Evolutionary conservation across 1,140 invertebrate genomes (phyloP), one percentile per base, ranked within the genome.

Genomic region (Frieseomelitta varia): DNA sequence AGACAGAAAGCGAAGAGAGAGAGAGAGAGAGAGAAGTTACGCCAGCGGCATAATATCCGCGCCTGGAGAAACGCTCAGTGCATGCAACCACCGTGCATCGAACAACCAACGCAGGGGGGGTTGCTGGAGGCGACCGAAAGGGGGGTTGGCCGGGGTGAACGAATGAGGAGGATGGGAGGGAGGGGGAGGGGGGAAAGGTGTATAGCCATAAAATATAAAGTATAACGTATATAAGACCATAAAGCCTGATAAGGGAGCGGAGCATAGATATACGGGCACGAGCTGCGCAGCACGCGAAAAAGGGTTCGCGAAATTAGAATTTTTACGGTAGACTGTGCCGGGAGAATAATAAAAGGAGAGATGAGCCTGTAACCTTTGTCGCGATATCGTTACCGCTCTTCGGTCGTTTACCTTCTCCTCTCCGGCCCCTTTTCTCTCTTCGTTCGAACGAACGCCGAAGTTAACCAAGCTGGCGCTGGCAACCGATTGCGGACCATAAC

Each of bases 171-270:
- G 63, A 55, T 56, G 67, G 58, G 30, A 27, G 24, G 63, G 53
- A 3, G 63, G n/a, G n/a, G n/a, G n/a, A n/a, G n/a, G n/a, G n/a
- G n/a, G n/a, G n/a, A 67, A 63, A 69, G 74, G 84, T 89, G 88
- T 89, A 83, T 83, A 85, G 87, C 88, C 89, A 89, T 90, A 90
- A 90, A 90, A 90, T 90, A 89, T 90, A 85, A 90, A 90, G 88
- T 87, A 87, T 90, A 90, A 90, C 85, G 87, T 89, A 87, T 85
- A 89, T 87, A 90, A 90, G 85, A 87, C 63, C 87, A 79, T 88
- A 87, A 87, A 89, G 88, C 58, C 85, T 79, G 88, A 90, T 90
- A 90, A 90, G 87, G 79, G 79, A 87, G 67, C 80, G 58, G 39
- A 39, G 78, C 81, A 86, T 87, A 85, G 85, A 84, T 89, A 89